Percentiles rank a stretch among this genome's conserved stretches.
Conservation (phyloP, 2,888 invertebrate species). For the Hirtodrosophila confusa region DNA sequence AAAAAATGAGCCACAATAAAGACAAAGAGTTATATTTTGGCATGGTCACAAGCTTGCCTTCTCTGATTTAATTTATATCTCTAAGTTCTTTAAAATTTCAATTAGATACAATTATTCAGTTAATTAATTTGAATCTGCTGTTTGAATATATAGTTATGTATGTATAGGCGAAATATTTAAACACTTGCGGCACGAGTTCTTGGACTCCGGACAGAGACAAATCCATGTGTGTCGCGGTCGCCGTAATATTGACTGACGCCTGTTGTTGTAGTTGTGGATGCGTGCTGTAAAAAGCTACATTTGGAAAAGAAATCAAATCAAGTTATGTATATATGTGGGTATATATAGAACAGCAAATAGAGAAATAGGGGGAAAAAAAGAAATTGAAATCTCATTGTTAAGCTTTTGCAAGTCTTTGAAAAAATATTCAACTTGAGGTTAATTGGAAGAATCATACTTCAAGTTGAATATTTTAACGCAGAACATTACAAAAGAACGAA, state of each 20-base stretch:
- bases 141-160: slow-evolving; percentile 50
- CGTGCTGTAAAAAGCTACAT: slow-evolving; percentile 76
- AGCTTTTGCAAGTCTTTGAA: slow-evolving; percentile 32
- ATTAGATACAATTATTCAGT: slow-evolving; percentile 68
- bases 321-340: slow-evolving; percentile 64
- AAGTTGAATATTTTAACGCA: slow-evolving; percentile 61
- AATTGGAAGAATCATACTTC: slow-evolving; percentile 37
- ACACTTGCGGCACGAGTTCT: slow-evolving; percentile 56
- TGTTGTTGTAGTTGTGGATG: slow-evolving; percentile 42
- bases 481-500: slow-evolving; percentile 29
- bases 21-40: slow-evolving; percentile 39
- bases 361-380: slow-evolving; percentile 27
- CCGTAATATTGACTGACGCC: slow-evolving; percentile 39
- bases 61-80: slow-evolving; percentile 62
- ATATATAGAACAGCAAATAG: slow-evolving; percentile 62
- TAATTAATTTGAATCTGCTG: slow-evolving; percentile 55
- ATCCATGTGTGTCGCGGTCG: slow-evolving; percentile 38
- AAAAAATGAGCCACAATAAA: no score
- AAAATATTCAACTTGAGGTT: slow-evolving; percentile 67
- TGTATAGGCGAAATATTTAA: slow-evolving; percentile 29
- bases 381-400: slow-evolving; percentile 52
- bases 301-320: slow-evolving; percentile 79
- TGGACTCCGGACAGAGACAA: slow-evolving; percentile 50
- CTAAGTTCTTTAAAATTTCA: slow-evolving; percentile 71
- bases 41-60: slow-evolving; percentile 74